Conservation (phyloP, 1,140 invertebrate species). For the Drosophila gunungcola region DNA sequence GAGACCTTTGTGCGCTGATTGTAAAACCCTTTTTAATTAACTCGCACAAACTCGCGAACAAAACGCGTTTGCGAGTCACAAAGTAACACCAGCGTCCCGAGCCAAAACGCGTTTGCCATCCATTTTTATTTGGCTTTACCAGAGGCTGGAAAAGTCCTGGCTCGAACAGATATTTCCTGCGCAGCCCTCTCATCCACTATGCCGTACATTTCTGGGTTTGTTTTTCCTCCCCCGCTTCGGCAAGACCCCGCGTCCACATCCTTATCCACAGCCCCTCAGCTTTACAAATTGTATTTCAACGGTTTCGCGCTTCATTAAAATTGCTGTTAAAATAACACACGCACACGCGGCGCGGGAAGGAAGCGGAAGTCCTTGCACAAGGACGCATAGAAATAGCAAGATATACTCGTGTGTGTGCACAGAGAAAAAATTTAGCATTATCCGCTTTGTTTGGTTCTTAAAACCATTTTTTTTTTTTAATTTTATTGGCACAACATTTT, state of each 20-base stretch:
- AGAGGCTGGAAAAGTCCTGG: slow-evolving; percentile 30
- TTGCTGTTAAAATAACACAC: slow-evolving; percentile 82
- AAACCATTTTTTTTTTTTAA: no score
- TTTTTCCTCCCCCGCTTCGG: neutral
- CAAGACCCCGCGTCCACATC: neutral
- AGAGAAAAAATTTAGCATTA: neutral
- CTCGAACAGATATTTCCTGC: slow-evolving; percentile 28
- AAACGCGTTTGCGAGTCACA: slow-evolving; percentile 48
- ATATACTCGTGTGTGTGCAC: slow-evolving; percentile 30
- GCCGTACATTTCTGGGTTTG: slow-evolving; percentile 24
- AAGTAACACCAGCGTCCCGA: slow-evolving; percentile 30
- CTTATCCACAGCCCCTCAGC: slow-evolving; percentile 29
- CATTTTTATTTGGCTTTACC: slow-evolving; percentile 64
- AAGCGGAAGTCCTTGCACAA: slow-evolving; percentile 55
- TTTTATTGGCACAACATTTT: no score
- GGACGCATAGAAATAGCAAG: slow-evolving; percentile 59
- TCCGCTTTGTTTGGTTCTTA: no score
- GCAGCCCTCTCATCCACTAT: slow-evolving; percentile 11
- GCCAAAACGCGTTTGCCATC: slow-evolving; percentile 50
- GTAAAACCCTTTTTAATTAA: slow-evolving; percentile 78
- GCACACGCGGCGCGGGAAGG: slow-evolving; percentile 36
- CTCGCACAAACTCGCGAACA: slow-evolving; percentile 69
- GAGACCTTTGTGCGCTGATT: slow-evolving; percentile 35
- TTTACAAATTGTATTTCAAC: slow-evolving; percentile 81
- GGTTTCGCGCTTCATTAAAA: slow-evolving; percentile 82